Evolutionary conservation across 2,888 invertebrate genomes (phyloP), one percentile per base, ranked within the genome.

Genomic region (Lepidonotus clava): DNA sequence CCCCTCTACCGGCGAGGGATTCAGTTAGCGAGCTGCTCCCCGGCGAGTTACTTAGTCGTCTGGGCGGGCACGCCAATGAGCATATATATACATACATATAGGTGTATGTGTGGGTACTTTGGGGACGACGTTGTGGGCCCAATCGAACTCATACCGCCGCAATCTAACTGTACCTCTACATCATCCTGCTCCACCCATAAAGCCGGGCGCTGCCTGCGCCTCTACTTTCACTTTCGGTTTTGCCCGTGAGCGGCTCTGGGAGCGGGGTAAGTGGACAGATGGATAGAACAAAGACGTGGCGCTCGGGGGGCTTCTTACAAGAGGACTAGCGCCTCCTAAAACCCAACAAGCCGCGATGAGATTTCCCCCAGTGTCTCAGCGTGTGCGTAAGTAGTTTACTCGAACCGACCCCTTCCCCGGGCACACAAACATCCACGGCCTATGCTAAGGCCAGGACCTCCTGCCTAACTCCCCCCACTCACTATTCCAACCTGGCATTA

Each of bases 241-340:
- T n/a, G n/a, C n/a, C n/a, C 28, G 61, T 61, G 28, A 32, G 61
- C 24, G 21, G 24, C 11, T 61, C 61, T 24, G 11, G 14, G 18
- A 71, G 36, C 71, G 34, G 38, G 8, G 21, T 71, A 71, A 71
- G 38, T 34, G 38, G 71, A 71, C 71, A 38, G 71, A 71, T 71
- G 71, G 71, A 71, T 71, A 21, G 71, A 38, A 38, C 71, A 71
- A 71, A 71, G 71, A 36, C 18, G 71, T 0, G 71, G 71, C 18
- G 14, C 5, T 34, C 21, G 1, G 6, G 36, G 38, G 38, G 38
- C 4, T 5, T 18, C 71, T 71, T 38, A 1, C 71, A 1, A 36
- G 24, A 71, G 38, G 71, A 38, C 71, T 8, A 46, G 8, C 14
- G 18, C 28, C 66, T 66, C 4, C 24, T 24, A 71, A 11, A 71